Conservation (phyloP, 2,888 invertebrate genomes). For the Capitulum mitella region DNA sequence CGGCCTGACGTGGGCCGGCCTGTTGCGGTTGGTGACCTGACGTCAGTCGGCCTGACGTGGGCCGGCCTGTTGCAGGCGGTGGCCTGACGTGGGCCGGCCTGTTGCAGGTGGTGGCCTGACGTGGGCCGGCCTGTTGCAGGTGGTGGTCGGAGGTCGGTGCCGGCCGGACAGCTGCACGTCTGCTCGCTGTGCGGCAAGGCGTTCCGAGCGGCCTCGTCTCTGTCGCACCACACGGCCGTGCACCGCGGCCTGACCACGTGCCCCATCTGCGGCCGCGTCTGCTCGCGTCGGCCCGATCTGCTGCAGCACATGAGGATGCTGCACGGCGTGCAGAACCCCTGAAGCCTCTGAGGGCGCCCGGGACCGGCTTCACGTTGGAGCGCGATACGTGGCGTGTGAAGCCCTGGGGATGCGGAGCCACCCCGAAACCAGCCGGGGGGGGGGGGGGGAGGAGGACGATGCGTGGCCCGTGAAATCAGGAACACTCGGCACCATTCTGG, state of each 20-base stretch:
- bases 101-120: constrained; percentile 47
- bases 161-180: constrained; percentile 47
- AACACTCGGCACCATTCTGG: no score
- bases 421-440: no score
- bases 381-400: no score
- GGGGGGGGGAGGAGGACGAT: no score
- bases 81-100: constrained; percentile 47
- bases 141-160: constrained; percentile 41
- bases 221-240: constrained; percentile 45
- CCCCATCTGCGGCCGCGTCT: constrained; percentile 41
- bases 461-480: no score
- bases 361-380: no score
- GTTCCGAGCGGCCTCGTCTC: constrained; percentile 42
- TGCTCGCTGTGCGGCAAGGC: constrained; percentile 42
- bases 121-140: constrained; percentile 39
- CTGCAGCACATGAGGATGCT: background rate
- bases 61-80: constrained; percentile 48
- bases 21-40: no score
- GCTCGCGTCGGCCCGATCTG: constrained; percentile 7
- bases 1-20: no score
- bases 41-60: no score
- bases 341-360: background rate
- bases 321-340: background rate
- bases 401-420: no score
- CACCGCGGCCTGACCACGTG: constrained; percentile 46